phyloP scores from a whole-genome alignment of 2,888 invertebrate genomes.

The Andrena trimmerana region DNA sequence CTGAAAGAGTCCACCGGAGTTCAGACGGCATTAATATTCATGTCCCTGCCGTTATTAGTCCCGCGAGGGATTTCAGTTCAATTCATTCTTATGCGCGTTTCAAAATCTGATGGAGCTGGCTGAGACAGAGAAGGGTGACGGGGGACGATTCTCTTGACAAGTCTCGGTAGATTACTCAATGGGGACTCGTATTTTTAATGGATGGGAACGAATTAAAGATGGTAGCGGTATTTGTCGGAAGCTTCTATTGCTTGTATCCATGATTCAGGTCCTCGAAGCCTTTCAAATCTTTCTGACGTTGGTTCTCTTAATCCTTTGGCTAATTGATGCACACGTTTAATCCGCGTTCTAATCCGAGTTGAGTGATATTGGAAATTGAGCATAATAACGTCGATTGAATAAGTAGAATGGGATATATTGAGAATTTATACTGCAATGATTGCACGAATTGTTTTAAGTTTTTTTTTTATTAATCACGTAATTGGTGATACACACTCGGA shows the following conservation, averaged over 20 bases:
- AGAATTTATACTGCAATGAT: no score
- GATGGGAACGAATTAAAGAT: constrained; percentile 6
- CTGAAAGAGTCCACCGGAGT: constrained; percentile 45
- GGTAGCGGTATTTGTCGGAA: constrained; percentile 33
- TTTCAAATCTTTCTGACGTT: not conserved
- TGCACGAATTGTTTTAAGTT: no score
- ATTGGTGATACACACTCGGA: no score
- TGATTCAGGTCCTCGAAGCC: not conserved
- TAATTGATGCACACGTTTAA: not conserved
- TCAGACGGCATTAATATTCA: constrained; percentile 59
- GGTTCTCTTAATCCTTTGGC: constrained; percentile 28
- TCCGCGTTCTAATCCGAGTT: not conserved
- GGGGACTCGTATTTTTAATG: constrained; percentile 40
- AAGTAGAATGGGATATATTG: no score
- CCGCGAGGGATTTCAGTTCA: constrained; percentile 57
- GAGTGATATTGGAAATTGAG: no score
- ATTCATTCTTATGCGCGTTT: constrained; percentile 60
- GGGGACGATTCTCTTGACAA: constrained; percentile 28
- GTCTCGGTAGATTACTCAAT: constrained; percentile 37
- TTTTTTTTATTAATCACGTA: no score
- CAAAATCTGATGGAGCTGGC: constrained; percentile 56
- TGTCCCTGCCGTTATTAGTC: constrained; percentile 60
- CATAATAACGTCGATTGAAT: no score
- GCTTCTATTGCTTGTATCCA: not conserved
- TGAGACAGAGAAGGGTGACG: not conserved